Evolutionary conservation across 1,140 invertebrate genomes (phyloP), one percentile per base, ranked within the genome.

Genomic region (Andricus grossulariae): DNA sequence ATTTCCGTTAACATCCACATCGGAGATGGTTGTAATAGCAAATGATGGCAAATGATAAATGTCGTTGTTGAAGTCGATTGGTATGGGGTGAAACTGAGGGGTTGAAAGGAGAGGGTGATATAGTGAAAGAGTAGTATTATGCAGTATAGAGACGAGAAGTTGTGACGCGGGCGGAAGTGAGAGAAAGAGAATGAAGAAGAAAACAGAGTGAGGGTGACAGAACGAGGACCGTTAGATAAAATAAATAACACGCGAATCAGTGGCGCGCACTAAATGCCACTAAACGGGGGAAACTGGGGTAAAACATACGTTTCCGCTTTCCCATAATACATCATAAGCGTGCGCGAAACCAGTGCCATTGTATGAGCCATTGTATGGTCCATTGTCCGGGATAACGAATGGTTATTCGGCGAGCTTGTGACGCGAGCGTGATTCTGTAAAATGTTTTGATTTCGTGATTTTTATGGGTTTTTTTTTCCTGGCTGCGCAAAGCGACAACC

Each of bases 251-350:
- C 79, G 73, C 72, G 82, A 88, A 77, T 83, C 87, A 88, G 80
- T 86, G 84, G 79, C 87, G 87, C 86, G 83, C 81, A 87, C 85
- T 89, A 89, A 89, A 90, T 85, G 88, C 88, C 84, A 82, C 86
- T 89, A 89, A 90, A 88, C 87, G 88, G 80, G 84, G 85, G 85
- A 88, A 82, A 89, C 85, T 83, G 83, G 87, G 84, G 78, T 88
- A 90, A 89, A 89, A 89, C 87, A 88, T 89, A 88, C 88, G 88
- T 89, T 90, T 90, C 88, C 89, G 88, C 80, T 89, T 89, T 87
- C 86, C 84, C 84, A 85, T 89, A 86, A 89, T 89, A 87, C 84
- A 89, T 90, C 87, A 89, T 89, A 88, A 88, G 83, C 82, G 86
- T 84, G 82, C 82, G 78, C 66, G 87, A 82, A 87, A 86, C 82